Base-by-base conservation (phyloP, 1,140 invertebrate genomes). In the Limonius californicus region DNA sequence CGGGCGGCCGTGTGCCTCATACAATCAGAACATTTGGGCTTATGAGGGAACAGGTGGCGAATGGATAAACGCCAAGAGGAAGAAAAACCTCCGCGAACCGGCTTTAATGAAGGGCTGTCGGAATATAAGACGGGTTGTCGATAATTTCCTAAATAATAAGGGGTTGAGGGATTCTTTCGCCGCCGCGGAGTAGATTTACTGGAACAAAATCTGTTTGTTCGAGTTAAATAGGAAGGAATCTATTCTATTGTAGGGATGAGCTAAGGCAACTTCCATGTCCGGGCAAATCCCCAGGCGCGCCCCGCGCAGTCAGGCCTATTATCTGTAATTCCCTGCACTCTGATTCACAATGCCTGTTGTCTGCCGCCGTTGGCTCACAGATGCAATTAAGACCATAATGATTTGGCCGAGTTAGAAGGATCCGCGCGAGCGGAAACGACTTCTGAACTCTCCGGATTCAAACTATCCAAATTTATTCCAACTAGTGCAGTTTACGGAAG, bases 191-290 rank as follows among this genome's bases (percentile, higher is more conserved):
- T 43, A 62, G 61, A 64, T 66, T 64, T 66, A 66, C 56, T 64
- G 61, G 59, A 60, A 18, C 6, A 67, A 62, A 65, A 67, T 69
- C 62, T 66, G 57, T 69, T 69, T 69, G 65, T 67, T 65, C 62
- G 20, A 61, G 62, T 64, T 67, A 67, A 69, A 69, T 67, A 69
- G 68, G 63, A 67, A 67, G 63, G 65, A 69, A 61, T 67, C 59
- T 60, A 66, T 64, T 61, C 45, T 54, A 59, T 58, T 67, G 58
- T 61, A 56, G 54, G 61, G 45, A 63, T 63, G 56, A 50, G 61
- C 55, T 47, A 57, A 59, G 57, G 57, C 57, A 63, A 63, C 64
- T 66, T 63, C 43, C 64, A 66, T 60, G 67, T 61, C 61, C 54
- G 64, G 59, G 53, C 54, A 61, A 67, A 62, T 68, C 64, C 67